Base-by-base conservation (phyloP, 2,797 vertebrate species). In the Linurgus olivaceus region DNA sequence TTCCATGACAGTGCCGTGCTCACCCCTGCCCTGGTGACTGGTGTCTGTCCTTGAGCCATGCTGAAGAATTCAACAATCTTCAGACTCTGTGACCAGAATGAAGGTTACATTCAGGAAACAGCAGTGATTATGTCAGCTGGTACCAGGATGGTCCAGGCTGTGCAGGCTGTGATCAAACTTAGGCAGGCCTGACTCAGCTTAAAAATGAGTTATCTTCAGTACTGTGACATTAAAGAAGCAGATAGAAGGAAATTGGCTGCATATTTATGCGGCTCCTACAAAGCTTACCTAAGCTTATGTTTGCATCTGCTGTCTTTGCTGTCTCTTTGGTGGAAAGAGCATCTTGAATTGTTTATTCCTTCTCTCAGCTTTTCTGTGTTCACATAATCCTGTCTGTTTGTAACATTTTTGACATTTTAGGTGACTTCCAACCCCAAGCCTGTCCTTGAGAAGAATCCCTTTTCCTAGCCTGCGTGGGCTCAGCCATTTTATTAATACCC, bases 281-380 rank as follows among this genome's bases (percentile, higher is more conserved):
- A 93, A 96, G 94, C 94, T 96, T 95, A 96, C 95, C 95, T 96
- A 96, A 97, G 95, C 94, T 96, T 58, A 91, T 94, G 92, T 88
- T 93, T 84, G 86, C 95, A 96, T 96, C 96, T 97, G 94, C 73
- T 95, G 79, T 76, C 86, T 94, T 95, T 86, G 75, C 82, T 80
- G 79, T 90, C 90, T 93, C 55, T 96, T 88, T 70, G 47, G 86
- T 88, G 50, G 73, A 93, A 86, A 59, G 70, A 96, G 91, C 94
- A 95, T 96, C 79, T 95, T 96, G 92, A 94, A 93, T 84, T 93
- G 93, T 92, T 95, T 95, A 93, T 94, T 86, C 91, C 91, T 93
- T 94, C 91, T 87, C 93, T 96, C 96, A 96, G 93, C 93, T 96
- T 95, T 96, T 95, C 88, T 86, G 65, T 65, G 93, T 88, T 91